A percentile compares a stretch with the other conserved stretches of the same genome.
phyloP scores from a whole-genome alignment of 1,140 invertebrate genomes.

The Ephestia elutella region DNA sequence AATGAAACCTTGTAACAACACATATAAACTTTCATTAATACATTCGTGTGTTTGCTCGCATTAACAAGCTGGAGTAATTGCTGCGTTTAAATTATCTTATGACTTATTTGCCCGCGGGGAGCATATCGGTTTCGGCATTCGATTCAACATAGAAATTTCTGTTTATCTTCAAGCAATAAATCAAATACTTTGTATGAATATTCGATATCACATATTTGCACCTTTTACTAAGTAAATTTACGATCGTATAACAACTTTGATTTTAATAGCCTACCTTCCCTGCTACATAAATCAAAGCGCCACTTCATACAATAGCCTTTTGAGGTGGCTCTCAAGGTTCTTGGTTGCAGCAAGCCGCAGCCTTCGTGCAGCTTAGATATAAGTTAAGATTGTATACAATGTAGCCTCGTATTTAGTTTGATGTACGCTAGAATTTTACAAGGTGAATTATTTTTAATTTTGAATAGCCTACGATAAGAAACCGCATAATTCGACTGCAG shows the following conservation, averaged over 20 bases:
- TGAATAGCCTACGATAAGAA: neutral
- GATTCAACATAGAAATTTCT: neutral
- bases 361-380: neutral
- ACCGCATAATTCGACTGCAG: neutral
- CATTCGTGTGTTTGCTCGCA: conserved; percentile 24
- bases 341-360: neutral
- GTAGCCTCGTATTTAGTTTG: neutral
- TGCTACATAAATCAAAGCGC: neutral
- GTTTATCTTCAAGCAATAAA: neutral
- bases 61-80: conserved; percentile 21
- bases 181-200: conserved; percentile 1
- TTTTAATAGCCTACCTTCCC: neutral
- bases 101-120: conserved; percentile 20
- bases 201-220: neutral
- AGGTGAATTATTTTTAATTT: neutral
- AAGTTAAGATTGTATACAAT: neutral
- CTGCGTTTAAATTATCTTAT: conserved; percentile 23
- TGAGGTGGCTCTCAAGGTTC: neutral
- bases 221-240: neutral
- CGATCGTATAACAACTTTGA: neutral
- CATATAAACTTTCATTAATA: conserved; percentile 28
- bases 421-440: neutral
- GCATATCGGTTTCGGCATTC: neutral
- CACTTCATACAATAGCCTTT: neutral
- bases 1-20: conserved; percentile 33